Conservation (phyloP, 2,113 vertebrate species). For the Hypocryptadius cinnamomeus region DNA sequence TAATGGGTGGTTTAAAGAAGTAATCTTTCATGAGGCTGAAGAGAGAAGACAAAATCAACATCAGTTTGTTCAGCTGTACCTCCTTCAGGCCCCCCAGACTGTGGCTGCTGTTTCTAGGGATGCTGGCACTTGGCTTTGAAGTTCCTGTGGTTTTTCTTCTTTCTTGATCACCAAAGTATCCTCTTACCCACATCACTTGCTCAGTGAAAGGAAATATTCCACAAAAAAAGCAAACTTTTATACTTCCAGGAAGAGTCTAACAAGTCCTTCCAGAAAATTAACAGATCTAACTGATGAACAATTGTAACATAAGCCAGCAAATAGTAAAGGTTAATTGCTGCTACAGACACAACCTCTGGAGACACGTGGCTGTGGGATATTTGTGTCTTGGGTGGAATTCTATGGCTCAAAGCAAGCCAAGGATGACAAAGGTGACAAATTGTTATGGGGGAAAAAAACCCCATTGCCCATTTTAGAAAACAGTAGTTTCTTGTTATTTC, state of each 20-base stretch:
- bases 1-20: slow-evolving; percentile 98
- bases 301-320: not conserved
- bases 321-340: not conserved
- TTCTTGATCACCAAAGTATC: not conserved
- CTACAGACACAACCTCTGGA: not conserved
- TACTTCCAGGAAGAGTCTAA: not conserved
- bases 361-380: not conserved
- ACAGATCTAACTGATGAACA: not conserved
- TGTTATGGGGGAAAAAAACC: not conserved
- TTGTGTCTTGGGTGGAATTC: not conserved
- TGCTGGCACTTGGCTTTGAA: not conserved
- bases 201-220: not conserved
- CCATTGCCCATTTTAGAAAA: not conserved
- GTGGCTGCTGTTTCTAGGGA: not conserved
- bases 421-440: not conserved
- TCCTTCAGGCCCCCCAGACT: not conserved
- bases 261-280: not conserved
- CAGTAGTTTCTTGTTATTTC: not conserved
- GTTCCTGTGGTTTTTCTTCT: not conserved
- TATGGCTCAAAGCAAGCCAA: not conserved
- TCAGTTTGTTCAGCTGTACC: not conserved
- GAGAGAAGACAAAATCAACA: not conserved
- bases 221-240: not conserved
- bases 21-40: slow-evolving; percentile 96
- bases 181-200: not conserved